Evolutionary conservation across 2,797 vertebrate species (phyloP), one percentile per base, ranked within the genome.

Genomic region (Pseudocheirus occidentalis): DNA sequence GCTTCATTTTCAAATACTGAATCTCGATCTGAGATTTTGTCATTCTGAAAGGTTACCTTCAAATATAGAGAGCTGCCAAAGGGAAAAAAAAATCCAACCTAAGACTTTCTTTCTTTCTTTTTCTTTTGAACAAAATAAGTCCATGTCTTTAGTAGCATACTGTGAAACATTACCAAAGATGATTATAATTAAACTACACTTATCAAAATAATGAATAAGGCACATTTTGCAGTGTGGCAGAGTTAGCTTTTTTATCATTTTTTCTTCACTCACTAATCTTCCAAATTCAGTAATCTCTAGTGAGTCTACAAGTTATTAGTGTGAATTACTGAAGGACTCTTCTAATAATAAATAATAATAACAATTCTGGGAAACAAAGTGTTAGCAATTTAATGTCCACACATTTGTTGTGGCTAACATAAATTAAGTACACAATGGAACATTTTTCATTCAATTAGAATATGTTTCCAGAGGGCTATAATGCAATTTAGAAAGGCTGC

Each of bases 131-230:
- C 59, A 95, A 95, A 94, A 92, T 92, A 96, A 55, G 87, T 91
- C 95, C 94, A 89, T 52, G 54, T 94, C 93, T 97, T 95, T 96
- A 94, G 95, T 97, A 96, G 91, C 87, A 81, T 93, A 97, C 95
- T 96, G 94, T 96, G 91, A 97, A 96, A 96, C 91, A 96, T 96
- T 95, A 94, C 95, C 56, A 93, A 89, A 94, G 91, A 93, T 97
- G 92, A 97, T 97, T 95, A 96, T 96, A 97, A 97, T 97, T 97
- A 97, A 97, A 95, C 29, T 95, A 96, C 54, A 97, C 91, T 97
- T 96, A 95, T 96, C 95, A 97, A 96, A 98, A 95, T 97, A 97
- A 97, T 94, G 93, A 95, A 97, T 95, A 96, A 97, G 96, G 93
- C 50, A 95, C 58, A 97, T 96, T 96, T 96, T 87, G 27, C 93